A percentile compares a stretch with the other conserved stretches of the same genome.
Conservation (phyloP, 2,113 vertebrate species). For the Herpailurus yagouaroundi region DNA sequence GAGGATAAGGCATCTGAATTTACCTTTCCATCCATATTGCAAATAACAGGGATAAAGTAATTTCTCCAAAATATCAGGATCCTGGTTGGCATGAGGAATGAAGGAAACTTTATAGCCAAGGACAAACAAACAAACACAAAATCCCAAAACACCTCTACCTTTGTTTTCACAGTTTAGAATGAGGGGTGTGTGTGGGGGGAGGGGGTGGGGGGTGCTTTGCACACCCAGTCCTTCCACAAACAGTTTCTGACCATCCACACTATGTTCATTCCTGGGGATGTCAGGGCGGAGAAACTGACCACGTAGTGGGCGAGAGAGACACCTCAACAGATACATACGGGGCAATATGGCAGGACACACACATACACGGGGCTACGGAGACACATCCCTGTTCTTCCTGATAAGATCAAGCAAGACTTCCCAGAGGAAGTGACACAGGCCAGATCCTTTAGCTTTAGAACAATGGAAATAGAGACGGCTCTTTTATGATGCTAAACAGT, state of each 20-base stretch:
- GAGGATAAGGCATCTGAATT: background rate
- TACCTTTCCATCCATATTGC: background rate
- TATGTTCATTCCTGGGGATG: background rate
- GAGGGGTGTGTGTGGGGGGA: too few species aligned
- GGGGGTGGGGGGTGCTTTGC: background rate
- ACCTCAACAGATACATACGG: background rate
- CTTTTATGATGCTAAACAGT: background rate
- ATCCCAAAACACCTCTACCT: background rate
- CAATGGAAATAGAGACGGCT: background rate
- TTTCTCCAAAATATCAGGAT: background rate
- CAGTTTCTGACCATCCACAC: background rate
- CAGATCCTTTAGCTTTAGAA: background rate
- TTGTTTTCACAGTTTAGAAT: background rate
- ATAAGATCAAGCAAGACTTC: background rate
- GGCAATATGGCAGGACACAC: background rate
- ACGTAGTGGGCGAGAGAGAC: fast-evolving
- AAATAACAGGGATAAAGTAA: background rate
- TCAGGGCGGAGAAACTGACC: background rate
- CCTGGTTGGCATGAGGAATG: background rate
- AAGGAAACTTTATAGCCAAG: background rate
- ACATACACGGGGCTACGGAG: background rate
- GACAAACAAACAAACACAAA: background rate
- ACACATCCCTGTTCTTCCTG: background rate
- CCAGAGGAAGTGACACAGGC: background rate
- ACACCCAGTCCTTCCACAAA: background rate